Base-by-base conservation (phyloP, 2,113 vertebrate species). In the Oreochromis aureus region DNA sequence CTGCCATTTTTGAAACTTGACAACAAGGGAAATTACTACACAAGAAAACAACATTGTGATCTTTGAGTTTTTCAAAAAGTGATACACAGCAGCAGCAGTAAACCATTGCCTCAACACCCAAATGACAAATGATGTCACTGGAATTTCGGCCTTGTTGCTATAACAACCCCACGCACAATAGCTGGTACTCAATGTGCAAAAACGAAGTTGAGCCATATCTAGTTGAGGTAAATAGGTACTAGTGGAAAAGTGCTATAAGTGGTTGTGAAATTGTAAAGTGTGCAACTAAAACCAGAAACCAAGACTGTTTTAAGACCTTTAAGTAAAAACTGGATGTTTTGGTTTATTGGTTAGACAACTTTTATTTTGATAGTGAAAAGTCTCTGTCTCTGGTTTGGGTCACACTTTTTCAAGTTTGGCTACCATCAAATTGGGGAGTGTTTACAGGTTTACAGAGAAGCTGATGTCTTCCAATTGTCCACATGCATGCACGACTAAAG, bases 251-350 rank as follows among this genome's bases (percentile, higher is more conserved):
- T 19, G 0, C 30, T 11, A 63, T 24, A 16, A 44, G 36, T 71
- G 39, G 12, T 71, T 16, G 63, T 41, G 63, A 41, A 44, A 44
- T 0, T 71, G 63, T 1, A 39, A 71, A 2, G 12, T 41, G 0
- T 71, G 5, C 63, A 9, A 71, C 36, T 71, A 22, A 71, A 41
- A 44, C 12, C 5, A 24, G 11, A 71, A 71, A 41, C 5, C 4
- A 41, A 71, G 63, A 44, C 63, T 44, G 36, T 71, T 44, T 15
- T 66, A n/a, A 66, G 18, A 44, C 39, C 13, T 71, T 71, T 46
- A 46, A 46, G 34, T 66, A 66, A 39, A 66, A 66, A 32, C 4
- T 66, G 2, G 61, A 10, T 36, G 18, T 63, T 71, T 71, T 15
- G 66, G 39, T 16, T 46, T 44, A 71, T 1, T 16, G 12, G n/a